phyloP scores from a whole-genome alignment of 2,113 vertebrate species.

The Toxotes jaculatrix region DNA sequence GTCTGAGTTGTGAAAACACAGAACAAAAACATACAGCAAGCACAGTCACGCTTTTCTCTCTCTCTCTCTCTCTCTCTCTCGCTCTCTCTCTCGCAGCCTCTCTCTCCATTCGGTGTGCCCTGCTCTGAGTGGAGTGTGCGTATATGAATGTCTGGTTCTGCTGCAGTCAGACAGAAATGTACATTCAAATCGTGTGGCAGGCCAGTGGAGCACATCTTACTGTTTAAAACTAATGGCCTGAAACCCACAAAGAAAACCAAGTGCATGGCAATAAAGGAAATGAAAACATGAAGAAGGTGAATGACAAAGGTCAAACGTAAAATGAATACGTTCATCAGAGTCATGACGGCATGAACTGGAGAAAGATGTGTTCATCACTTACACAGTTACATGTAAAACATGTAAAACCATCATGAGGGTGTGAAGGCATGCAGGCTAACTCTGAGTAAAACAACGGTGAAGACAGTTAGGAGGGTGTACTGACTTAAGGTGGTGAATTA shows the following conservation, averaged over 20 bases:
- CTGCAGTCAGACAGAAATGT: slow-evolving; percentile 40
- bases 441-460: neutral
- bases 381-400: slow-evolving; percentile 24
- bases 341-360: neutral
- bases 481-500: neutral
- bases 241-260: slow-evolving; percentile 22
- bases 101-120: slow-evolving; percentile 59
- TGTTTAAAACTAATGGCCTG: slow-evolving; percentile 29
- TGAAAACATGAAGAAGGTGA: slow-evolving; percentile 16
- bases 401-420: too few species aligned
- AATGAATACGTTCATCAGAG: slow-evolving; percentile 24
- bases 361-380: slow-evolving; percentile 3
- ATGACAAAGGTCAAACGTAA: slow-evolving; percentile 23
- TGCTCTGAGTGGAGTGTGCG: slow-evolving; percentile 57
- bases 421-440: too few species aligned
- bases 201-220: slow-evolving; percentile 35
- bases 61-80: slow-evolving; percentile 72
- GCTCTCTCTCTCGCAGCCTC: slow-evolving; percentile 58
- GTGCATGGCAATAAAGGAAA: slow-evolving; percentile 11
- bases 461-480: neutral
- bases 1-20: slow-evolving; percentile 83
- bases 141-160: slow-evolving; percentile 41
- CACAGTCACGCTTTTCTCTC: slow-evolving; percentile 80
- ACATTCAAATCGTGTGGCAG: slow-evolving; percentile 28
- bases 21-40: slow-evolving; percentile 84